These are phyloP conservation scores for Idaea dimidiata DNA, from an alignment of 2,888 invertebrate genomes.

Conservation along the genomic window DNA sequence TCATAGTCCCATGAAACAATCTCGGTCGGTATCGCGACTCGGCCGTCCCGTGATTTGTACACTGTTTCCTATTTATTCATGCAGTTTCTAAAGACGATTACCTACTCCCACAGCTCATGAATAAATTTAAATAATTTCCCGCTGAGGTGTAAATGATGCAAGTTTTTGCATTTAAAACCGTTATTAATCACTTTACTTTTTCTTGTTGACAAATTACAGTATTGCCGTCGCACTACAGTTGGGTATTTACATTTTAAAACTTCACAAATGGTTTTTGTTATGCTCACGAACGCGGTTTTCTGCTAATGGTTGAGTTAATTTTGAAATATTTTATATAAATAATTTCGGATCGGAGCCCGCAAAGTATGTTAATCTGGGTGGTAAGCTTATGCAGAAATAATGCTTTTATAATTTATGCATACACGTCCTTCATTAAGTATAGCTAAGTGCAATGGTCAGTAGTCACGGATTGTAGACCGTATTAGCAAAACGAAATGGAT, in stretches of 20 bases:
- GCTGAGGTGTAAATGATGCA: constrained; percentile 75
- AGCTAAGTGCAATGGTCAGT: constrained; percentile 32
- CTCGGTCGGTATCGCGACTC: constrained; percentile 38
- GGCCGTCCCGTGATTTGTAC: constrained; percentile 65
- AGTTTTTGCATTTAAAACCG: constrained; percentile 74
- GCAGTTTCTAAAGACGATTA: constrained; percentile 72
- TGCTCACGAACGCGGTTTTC: neutral
- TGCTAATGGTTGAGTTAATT: constrained; percentile 1
- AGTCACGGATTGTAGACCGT: constrained; percentile 28
- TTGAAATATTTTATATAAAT: constrained; percentile 9
- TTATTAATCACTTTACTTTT: constrained; percentile 67
- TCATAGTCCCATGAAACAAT: constrained; percentile 31
- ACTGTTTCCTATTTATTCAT: constrained; percentile 73
- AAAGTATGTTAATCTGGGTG: constrained; percentile 25
- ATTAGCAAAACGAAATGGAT: constrained; percentile 31
- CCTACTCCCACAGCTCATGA: constrained; percentile 70
- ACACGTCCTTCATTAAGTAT: constrained; percentile 32
- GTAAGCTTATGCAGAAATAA: constrained; percentile 30
- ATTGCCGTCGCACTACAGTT: constrained; percentile 25
- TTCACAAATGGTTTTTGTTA: neutral
- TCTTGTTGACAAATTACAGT: constrained; percentile 51
- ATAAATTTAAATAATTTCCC: constrained; percentile 75
- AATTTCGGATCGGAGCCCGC: neutral
- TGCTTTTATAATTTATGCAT: constrained; percentile 32
- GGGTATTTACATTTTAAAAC: constrained; percentile 11